phyloP scores from a whole-genome alignment of 2,888 invertebrate species.

The Venustoraphidia nigricollis region DNA sequence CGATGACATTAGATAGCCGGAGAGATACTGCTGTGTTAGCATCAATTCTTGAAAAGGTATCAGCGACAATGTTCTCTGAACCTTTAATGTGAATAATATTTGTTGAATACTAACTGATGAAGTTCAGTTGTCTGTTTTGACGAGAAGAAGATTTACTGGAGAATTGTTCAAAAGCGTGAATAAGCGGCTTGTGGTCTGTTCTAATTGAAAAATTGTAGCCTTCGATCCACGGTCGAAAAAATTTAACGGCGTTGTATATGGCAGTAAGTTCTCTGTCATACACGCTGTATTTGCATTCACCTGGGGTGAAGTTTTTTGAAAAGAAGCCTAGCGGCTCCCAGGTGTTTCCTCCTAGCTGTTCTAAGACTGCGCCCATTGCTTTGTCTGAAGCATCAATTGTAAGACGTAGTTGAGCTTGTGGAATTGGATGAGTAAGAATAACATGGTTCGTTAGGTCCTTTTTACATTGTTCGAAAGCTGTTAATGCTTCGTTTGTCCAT shows the following conservation, averaged over 20 bases:
- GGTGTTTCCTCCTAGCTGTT: not conserved
- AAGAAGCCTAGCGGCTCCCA: slow-evolving; percentile 4
- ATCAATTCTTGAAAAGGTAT: not conserved
- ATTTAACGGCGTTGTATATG: not conserved
- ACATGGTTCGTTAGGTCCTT: slow-evolving; percentile 3
- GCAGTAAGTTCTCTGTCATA: slow-evolving; percentile 8
- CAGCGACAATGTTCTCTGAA: not conserved
- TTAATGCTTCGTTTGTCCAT: not conserved
- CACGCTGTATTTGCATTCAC: slow-evolving; percentile 11
- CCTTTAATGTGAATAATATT: not conserved
- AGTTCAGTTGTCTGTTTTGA: not conserved
- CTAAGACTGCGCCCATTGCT: not conserved
- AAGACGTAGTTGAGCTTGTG: not conserved
- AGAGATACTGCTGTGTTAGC: not conserved
- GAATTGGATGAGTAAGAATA: slow-evolving; percentile 9
- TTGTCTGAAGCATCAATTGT: not conserved
- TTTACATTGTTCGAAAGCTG: not conserved
- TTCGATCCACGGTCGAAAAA: not conserved
- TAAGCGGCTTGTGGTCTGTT: not conserved
- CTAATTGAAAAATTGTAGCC: not conserved
- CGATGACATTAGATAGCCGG: not conserved
- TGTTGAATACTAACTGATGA: not conserved
- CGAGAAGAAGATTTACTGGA: not conserved
- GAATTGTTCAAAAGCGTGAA: not conserved
- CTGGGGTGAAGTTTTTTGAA: slow-evolving; percentile 2